Percentiles rank a stretch among this genome's conserved stretches.
phyloP scores from a whole-genome alignment of 2,797 vertebrate genomes.

The Sylvilagus floridanus region DNA sequence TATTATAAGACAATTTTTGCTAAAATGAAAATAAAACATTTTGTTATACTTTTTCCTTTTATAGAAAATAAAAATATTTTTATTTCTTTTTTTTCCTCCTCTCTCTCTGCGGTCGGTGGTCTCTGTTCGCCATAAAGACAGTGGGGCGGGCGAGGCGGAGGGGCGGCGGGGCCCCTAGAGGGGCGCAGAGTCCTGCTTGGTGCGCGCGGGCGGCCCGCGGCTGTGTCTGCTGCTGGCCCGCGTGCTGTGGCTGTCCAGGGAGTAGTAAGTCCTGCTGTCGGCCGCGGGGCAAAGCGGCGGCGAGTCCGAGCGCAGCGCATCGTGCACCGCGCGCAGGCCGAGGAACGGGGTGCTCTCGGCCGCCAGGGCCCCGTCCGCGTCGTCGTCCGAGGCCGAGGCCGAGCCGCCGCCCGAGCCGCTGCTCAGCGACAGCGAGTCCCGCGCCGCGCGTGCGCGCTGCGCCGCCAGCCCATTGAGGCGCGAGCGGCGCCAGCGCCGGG shows the following conservation, averaged over 20 bases:
- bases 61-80: conserved; percentile 99
- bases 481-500: conserved; percentile 94
- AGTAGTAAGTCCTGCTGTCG: conserved; percentile 96
- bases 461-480: conserved; percentile 96
- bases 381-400: conserved; percentile 95
- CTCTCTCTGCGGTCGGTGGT: conserved; percentile 71
- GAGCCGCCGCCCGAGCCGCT: conserved; percentile 97
- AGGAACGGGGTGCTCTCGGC: conserved; percentile 98
- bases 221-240: conserved; percentile 91
- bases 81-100: conserved; percentile 83
- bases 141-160: conserved; percentile 56
- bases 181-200: conserved; percentile 94
- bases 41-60: conserved; percentile 99
- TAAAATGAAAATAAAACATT: conserved; percentile 99
- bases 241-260: conserved; percentile 92
- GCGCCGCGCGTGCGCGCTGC: conserved; percentile 92
- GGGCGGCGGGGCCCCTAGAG: conserved; percentile 89
- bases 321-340: conserved; percentile 95
- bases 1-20: conserved; percentile 99
- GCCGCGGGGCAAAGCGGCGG: conserved; percentile 92
- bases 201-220: conserved; percentile 91
- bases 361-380: conserved; percentile 94
- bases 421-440: conserved; percentile 96
- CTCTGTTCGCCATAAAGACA: conserved; percentile 76
- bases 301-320: conserved; percentile 90